Evolutionary conservation across 2,888 invertebrate species (phyloP).

Genomic region (Eudemis profundana): DNA sequence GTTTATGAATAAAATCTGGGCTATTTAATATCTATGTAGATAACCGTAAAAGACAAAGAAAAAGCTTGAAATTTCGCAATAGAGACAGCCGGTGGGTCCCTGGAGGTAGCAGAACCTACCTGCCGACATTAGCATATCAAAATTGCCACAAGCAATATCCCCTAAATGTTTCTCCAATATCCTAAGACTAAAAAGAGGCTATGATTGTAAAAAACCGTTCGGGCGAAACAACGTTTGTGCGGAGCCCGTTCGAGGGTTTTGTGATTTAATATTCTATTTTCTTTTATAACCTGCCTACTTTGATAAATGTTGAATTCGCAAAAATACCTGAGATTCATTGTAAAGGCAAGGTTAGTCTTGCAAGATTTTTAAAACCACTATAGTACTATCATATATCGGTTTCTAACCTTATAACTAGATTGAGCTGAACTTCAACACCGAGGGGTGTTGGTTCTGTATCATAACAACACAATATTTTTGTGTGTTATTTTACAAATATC

Average conservation of each 20-base stretch:
- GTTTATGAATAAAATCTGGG: slow-evolving; percentile 29
- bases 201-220: slow-evolving; percentile 33
- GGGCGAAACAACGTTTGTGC: slow-evolving; percentile 31
- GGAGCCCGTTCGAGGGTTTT: slow-evolving; percentile 17
- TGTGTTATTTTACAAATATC: too few species aligned
- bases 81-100: slow-evolving; percentile 48
- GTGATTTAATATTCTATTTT: slow-evolving; percentile 38
- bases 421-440: too few species aligned
- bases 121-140: slow-evolving; percentile 69
- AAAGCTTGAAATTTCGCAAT: slow-evolving; percentile 49
- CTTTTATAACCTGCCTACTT: slow-evolving; percentile 19
- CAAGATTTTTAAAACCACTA: too few species aligned
- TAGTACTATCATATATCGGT: too few species aligned
- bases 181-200: slow-evolving; percentile 35
- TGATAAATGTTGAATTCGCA: slow-evolving; percentile 17
- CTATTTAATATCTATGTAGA: slow-evolving; percentile 43
- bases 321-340: not conserved
- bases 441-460: too few species aligned
- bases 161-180: slow-evolving; percentile 42
- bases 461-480: too few species aligned
- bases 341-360: too few species aligned
- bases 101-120: slow-evolving; percentile 56
- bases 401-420: too few species aligned
- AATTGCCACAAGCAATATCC: slow-evolving; percentile 61
- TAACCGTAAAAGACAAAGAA: slow-evolving; percentile 45